Base-by-base conservation (phyloP, 2,797 vertebrate species). In the Okamejei kenojei region DNA sequence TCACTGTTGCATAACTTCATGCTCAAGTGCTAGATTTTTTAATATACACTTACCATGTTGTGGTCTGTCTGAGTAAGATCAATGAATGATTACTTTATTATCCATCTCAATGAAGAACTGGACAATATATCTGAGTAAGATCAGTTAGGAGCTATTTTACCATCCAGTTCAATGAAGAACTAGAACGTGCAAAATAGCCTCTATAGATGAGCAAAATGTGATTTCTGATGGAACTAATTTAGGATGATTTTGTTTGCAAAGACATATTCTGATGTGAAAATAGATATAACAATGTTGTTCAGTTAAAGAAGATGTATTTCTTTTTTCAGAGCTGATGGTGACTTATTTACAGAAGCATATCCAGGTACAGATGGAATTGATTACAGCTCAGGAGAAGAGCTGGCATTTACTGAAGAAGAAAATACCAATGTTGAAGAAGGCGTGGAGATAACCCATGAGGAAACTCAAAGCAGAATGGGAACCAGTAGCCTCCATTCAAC, bases 251-350 rank as follows among this genome's bases (percentile, higher is more conserved):
- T 88, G n/a, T 65, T 32, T 8, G 13, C n/a, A 88, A 65, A 65
- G 29, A 11, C 58, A 32, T 68, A 68, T 23, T 32, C n/a, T 68
- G 17, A 88, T 35, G 38, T 8, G 9, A 35, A 88, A 8, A 88
- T 10, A 68, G n/a, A 9, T 35, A 10, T 54, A 21, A 35, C 32
- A 1, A 88, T 68, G 63, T 35, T 23, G 23, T 19, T n/a, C n/a
- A n/a, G 32, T 32, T 68, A 88, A 88, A 68, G 29, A 58, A 63
- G 84, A 88, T 65, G 63, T 32, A 35, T 88, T 88, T 88, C 32
- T 88, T 68, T 54, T 88, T 88, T 88, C 90, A 92, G 90, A 92
- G 71, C 90, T 92, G 90, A 92, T 9, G 35, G 32, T 54, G 90
- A 45, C 23, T 73, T 73, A 54, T 91, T 91, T 73, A 19, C 38